Base-by-base conservation (phyloP, 2,888 invertebrate species). In the Ethmia dodecea region DNA sequence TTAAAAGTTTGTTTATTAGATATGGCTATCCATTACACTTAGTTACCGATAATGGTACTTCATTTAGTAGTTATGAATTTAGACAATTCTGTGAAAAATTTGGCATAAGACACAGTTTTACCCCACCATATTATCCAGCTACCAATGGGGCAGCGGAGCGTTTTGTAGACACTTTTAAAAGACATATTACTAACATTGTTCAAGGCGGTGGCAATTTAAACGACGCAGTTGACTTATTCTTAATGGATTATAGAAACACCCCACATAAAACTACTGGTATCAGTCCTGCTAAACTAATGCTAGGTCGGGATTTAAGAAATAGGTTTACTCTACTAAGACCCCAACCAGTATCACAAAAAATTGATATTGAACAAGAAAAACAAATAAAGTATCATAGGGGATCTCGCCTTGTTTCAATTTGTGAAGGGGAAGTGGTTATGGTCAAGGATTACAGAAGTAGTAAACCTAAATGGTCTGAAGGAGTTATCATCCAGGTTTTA, bases 31-130 rank as follows among this genome's bases (percentile, higher is more conserved):
- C 45, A 2, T 12, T 30, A 15, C 47, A 46, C 18, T 33, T 48
- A 22, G 47, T 49, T 5, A 49, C 47, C 20, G 42, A 49, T 13
- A 47, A 49, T 40, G 42, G 42, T 1, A n/a, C 27, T 4, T 13
- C 48, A 5, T 48, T 38, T 14, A 50, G 43, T 6, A 43, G 45
- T 25, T 5, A 3, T 16, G 42, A 45, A 14, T 47, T 49, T 39
- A 6, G 40, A 36, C 31, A 30, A 11, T 47, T 33, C 35, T 44
- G 47, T 33, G 40, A 45, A 35, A 12, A 18, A 6, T 22, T 27
- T 4, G 18, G 34, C 1, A 14, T 45, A 24, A 42, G 38, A 20
- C 42, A 45, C 25, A 38, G 34, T 1, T 42, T 45, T 13, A 29
- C 45, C 10, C 40, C 45, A 11, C 45, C 45, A 4, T 33, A 42